A percentile compares a stretch with the other conserved stretches of the same genome.
Evolutionary conservation across 2,797 vertebrate genomes (phyloP).

Genomic region (Phyllotis vaccarum): DNA sequence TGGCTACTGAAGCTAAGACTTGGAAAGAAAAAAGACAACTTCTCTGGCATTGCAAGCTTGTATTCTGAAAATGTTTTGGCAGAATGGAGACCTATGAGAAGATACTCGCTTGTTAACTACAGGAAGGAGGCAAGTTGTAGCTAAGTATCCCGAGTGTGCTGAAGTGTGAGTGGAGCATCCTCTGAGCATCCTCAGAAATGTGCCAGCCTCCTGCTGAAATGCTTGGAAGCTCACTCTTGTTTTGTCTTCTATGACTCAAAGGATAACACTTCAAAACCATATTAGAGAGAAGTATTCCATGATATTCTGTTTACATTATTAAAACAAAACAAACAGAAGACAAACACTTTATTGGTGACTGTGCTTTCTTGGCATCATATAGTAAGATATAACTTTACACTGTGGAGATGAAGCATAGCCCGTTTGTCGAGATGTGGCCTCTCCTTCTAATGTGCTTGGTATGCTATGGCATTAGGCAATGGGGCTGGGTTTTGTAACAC

Average conservation of each 20-base stretch:
- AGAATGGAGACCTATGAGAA: slow-evolving; percentile 64
- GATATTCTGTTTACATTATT: neutral
- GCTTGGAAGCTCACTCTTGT: neutral
- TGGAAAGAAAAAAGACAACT: slow-evolving; percentile 81
- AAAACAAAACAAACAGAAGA: neutral
- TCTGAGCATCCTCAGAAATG: neutral
- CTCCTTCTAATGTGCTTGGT: neutral
- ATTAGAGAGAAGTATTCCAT: slow-evolving; percentile 5
- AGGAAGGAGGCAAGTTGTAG: slow-evolving; percentile 18
- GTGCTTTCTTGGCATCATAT: neutral
- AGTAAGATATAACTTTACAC: neutral
- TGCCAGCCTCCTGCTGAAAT: neutral
- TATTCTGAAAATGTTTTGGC: slow-evolving; percentile 74
- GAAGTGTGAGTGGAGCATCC: neutral
- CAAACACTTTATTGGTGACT: neutral
- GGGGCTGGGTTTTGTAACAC: slow-evolving; percentile 8
- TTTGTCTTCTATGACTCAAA: slow-evolving; percentile 21
- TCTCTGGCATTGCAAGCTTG: slow-evolving; percentile 75
- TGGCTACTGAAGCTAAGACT: slow-evolving; percentile 74
- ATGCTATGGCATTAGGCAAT: neutral
- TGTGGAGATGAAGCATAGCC: neutral
- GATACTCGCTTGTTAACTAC: slow-evolving; percentile 62
- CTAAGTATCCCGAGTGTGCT: slow-evolving; percentile 43
- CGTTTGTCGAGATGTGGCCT: neutral
- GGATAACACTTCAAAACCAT: neutral